Base-by-base conservation (phyloP, 2,113 vertebrate species). In the Python bivittatus region DNA sequence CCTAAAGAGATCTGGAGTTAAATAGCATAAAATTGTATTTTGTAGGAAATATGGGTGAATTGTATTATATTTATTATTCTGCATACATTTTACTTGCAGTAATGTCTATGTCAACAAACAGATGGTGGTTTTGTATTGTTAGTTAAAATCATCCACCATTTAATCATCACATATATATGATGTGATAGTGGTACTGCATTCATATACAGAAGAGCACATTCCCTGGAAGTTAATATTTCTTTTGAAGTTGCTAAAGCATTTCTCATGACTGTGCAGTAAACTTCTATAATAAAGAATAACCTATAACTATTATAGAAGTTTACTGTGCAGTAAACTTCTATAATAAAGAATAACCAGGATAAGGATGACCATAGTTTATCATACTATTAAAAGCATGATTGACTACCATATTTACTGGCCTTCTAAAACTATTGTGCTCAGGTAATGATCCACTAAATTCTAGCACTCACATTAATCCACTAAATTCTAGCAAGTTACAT, bases 161-260 rank as follows among this genome's bases (percentile, higher is more conserved):
- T 94, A 95, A 94, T 89, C 92, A 52, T 83, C 86, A 91, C 93
- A 95, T n/a, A 84, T n/a, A 84, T 52, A 29, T 79, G 85, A 86
- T 92, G 72, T 38, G 52, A 84, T 23, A 93, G 68, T 93, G 93
- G 79, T 33, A 94, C n/a, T 52, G 84, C 93, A 2, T 33, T 93
- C 54, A 17, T 92, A 94, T 54, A 93, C 54, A 95, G 25, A 94
- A 90, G 94, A 94, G 96, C 96, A 93, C 95, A 94, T 95, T 42
- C 92, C 90, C 94, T 95, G n/a, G 57, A 96, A 95, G 91, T 91
- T 94, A 96, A 93, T 90, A 88, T 88, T 89, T 95, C 88, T 95
- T 92, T 90, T 94, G 38, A 91, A 95, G 93, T 93, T 15, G 92
- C 90, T 94, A 93, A 92, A 96, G 89, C 93, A 72, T 79, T 92